Conservation (phyloP, 2,797 vertebrate genomes). For the Poeciliopsis turneri region DNA sequence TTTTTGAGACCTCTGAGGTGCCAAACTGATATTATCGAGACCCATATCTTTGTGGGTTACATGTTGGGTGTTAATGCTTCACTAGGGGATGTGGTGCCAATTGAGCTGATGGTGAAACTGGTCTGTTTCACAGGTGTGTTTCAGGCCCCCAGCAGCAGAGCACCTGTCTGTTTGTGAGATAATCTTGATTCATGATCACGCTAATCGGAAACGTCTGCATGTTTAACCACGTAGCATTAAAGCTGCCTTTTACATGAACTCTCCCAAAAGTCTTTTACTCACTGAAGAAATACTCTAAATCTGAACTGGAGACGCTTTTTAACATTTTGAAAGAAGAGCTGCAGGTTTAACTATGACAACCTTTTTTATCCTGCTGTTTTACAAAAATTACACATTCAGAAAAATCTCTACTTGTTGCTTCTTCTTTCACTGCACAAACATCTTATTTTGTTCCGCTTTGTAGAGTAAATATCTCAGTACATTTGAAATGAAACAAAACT, state of each 20-base stretch:
- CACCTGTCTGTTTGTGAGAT: not conserved
- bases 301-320: not conserved
- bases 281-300: not conserved
- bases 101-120: constrained; percentile 11
- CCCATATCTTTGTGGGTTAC: not conserved
- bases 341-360: not conserved
- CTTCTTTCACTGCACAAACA: not conserved
- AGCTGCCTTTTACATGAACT: not conserved
- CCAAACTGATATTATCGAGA: not conserved
- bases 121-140: not conserved
- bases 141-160: not conserved
- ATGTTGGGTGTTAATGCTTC: not conserved
- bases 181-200: not conserved
- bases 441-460: too few relatives aligned
- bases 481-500: too few relatives aligned
- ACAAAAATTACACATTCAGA: not conserved
- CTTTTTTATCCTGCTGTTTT: not conserved
- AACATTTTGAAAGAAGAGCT: not conserved
- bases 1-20: not conserved
- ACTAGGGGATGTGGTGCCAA: not conserved
- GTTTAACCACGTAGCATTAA: not conserved
- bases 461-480: too few relatives aligned
- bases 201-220: not conserved
- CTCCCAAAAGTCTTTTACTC: not conserved
- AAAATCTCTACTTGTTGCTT: not conserved